A percentile compares a stretch with the other conserved stretches of the same genome.
Evolutionary conservation across 2,888 invertebrate species (phyloP).

Genomic region (Monochamus alternatus): DNA sequence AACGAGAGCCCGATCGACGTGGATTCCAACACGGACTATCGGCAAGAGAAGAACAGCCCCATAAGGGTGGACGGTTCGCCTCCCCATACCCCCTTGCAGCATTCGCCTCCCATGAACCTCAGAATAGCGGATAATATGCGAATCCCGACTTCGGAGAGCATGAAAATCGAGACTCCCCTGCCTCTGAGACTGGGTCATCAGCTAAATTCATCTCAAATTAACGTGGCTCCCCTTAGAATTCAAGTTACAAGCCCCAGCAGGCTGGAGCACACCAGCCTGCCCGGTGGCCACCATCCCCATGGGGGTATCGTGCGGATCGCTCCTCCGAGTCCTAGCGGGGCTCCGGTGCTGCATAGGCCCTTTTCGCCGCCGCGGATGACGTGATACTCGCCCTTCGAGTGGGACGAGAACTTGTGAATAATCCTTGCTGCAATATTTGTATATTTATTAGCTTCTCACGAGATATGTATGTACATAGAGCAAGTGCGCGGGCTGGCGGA

Average conservation of each 20-base stretch:
- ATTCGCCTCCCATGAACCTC: conserved; percentile 68
- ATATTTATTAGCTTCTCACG: conserved; percentile 53
- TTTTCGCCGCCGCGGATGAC: conserved; percentile 70
- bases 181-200: conserved; percentile 64
- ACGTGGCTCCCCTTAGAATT: conserved; percentile 66
- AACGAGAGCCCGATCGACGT: conserved; percentile 65
- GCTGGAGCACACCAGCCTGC: conserved; percentile 61
- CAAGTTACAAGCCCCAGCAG: conserved; percentile 65
- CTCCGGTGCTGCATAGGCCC: conserved; percentile 68
- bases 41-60: conserved; percentile 59
- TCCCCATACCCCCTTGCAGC: conserved; percentile 57
- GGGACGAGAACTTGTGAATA: conserved; percentile 59
- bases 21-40: conserved; percentile 59
- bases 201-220: conserved; percentile 58
- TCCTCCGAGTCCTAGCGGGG: conserved; percentile 64
- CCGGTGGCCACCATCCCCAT: conserved; percentile 59
- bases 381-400: conserved; percentile 67
- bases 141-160: conserved; percentile 46
- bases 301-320: conserved; percentile 69
- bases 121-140: conserved; percentile 62
- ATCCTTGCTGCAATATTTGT: conserved; percentile 60
- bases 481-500: conserved; percentile 47
- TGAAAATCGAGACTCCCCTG: conserved; percentile 64
- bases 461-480: conserved; percentile 39
- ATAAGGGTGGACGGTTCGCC: conserved; percentile 60